Percentiles rank a stretch among this genome's conserved stretches.
Conservation (phyloP, 2,888 invertebrate species). For the Chrysopilus asiliformis region DNA sequence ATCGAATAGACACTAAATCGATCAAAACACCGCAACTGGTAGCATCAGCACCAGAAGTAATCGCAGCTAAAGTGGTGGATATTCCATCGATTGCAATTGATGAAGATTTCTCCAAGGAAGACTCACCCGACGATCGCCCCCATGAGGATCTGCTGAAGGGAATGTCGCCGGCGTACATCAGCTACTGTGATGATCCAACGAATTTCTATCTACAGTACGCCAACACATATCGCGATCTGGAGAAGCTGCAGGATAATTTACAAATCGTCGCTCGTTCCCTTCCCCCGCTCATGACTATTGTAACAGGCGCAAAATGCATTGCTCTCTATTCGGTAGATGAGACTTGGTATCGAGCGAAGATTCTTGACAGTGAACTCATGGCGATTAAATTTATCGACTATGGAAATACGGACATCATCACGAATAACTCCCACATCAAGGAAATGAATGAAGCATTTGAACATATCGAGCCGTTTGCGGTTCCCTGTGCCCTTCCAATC, state of each 20-base stretch:
- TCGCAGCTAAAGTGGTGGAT: neutral
- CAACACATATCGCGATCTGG: slow-evolving; percentile 43
- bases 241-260: slow-evolving; percentile 48
- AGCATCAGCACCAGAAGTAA: neutral
- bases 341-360: slow-evolving; percentile 83
- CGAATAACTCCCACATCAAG: slow-evolving; percentile 48
- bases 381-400: slow-evolving; percentile 67
- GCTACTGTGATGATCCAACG: slow-evolving; percentile 61
- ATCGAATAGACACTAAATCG: neutral
- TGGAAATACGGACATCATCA: slow-evolving; percentile 63
- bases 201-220: slow-evolving; percentile 60
- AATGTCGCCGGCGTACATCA: slow-evolving; percentile 42
- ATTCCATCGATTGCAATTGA: too few species aligned
- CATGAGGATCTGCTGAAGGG: slow-evolving; percentile 1
- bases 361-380: slow-evolving; percentile 67
- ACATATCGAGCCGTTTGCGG: slow-evolving; percentile 41
- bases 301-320: slow-evolving; percentile 50
- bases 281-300: slow-evolving; percentile 42
- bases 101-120: neutral
- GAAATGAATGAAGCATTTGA: slow-evolving; percentile 46
- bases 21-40: neutral
- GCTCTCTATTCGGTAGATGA: slow-evolving; percentile 75
- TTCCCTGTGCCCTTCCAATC: slow-evolving; percentile 54
- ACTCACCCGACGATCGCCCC: neutral
- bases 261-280: slow-evolving; percentile 44